Base-by-base conservation (phyloP, 2,888 invertebrate species). In the Cephalotes varians region DNA sequence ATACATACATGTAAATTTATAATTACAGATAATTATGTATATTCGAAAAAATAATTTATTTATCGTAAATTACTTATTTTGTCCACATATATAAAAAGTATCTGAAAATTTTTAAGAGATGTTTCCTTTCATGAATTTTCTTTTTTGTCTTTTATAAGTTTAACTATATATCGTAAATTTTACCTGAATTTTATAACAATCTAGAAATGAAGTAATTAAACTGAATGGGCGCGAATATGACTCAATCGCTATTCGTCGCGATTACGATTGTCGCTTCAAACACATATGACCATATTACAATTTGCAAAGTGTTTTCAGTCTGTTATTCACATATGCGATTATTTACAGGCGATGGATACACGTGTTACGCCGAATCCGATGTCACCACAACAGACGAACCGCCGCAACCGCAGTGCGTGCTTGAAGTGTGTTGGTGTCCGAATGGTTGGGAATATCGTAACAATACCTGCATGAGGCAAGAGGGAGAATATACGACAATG, bases 361-460 rank as follows among this genome's bases (percentile, higher is more conserved):
- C 91, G 51, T 96, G 96, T 88, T 92, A 91, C 65, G 89, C 92
- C 44, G 91, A 93, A 54, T 77, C 86, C 25, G 92, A 93, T 28
- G 88, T 89, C n/a, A 90, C 92, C 47, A 89, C 90, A 34, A 85
- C 88, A 77, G 82, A 89, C 65, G 87, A 81, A 31, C 90, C 90
- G 44, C 94, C 93, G 51, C 88, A 87, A 82, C 94, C 94, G 3
- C 91, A 92, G 64, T 96, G 96, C 90, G 86, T 95, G 3, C 84
- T 94, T 2, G 95, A 93, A 37, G 90, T 94, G 81, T 97, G 97
- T 91, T 96, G 95, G 95, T 97, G 97, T 93, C 95, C 95, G 5
- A 87, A 90, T 44, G 96, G 96, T 21, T 96, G 95, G 93, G 92
- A 93, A 71, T 92, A 93, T 51, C 87, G 81, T 25, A 90, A 92